Percentiles rank a stretch among this genome's conserved stretches.
Evolutionary conservation across 2,888 invertebrate genomes (phyloP).

Genomic region (Meganola albula): DNA sequence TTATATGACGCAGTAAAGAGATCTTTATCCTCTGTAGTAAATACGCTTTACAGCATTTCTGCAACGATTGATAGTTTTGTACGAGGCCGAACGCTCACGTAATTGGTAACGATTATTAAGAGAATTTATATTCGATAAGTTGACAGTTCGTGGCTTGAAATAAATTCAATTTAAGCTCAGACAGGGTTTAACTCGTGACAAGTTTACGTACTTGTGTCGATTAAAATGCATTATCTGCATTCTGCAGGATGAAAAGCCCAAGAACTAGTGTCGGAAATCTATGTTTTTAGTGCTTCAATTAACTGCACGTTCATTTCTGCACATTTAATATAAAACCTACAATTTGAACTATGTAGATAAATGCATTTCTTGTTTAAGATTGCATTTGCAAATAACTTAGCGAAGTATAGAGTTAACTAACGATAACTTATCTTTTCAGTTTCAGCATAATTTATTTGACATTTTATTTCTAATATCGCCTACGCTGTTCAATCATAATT

Average conservation of each 20-base stretch:
- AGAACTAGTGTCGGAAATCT: conserved; percentile 19
- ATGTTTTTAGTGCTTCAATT: conserved; percentile 13
- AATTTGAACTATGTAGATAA: neutral
- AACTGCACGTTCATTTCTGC: neutral
- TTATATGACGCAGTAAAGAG: conserved; percentile 55
- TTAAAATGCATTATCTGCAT: conserved; percentile 30
- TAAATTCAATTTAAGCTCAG: conserved; percentile 54
- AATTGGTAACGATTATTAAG: conserved; percentile 70
- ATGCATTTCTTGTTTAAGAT: too few species aligned
- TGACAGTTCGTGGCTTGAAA: conserved; percentile 56
- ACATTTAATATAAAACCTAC: neutral
- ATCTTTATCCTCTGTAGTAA: conserved; percentile 54
- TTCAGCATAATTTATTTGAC: too few species aligned
- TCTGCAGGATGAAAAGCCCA: conserved; percentile 18
- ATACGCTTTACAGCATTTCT: conserved; percentile 41
- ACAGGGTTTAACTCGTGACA: conserved; percentile 48
- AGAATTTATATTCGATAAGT: conserved; percentile 69
- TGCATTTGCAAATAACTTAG: too few species aligned
- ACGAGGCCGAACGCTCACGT: conserved; percentile 64
- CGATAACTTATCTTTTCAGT: too few species aligned
- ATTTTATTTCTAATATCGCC: too few species aligned
- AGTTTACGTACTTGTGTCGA: conserved; percentile 47
- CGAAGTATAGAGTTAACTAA: too few species aligned
- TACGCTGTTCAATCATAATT: neutral
- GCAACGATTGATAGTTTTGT: conserved; percentile 45